phyloP scores from a whole-genome alignment of 1,140 invertebrate genomes.

The Sinella curviseta region DNA sequence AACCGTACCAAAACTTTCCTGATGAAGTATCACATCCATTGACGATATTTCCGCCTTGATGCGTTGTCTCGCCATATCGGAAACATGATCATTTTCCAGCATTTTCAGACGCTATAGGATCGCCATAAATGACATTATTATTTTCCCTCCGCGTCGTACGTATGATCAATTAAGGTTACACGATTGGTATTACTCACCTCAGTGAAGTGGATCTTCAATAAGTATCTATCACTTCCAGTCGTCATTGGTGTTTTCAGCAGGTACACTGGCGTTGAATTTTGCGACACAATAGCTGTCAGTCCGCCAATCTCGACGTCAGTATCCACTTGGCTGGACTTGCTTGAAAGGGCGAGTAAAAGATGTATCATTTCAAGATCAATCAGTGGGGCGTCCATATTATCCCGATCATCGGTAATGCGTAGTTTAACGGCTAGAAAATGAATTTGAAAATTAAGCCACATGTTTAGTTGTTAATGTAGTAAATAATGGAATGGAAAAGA shows the following conservation, averaged over 20 bases:
- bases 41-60: conserved; percentile 76
- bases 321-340: conserved; percentile 71
- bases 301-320: conserved; percentile 70
- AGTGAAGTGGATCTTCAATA: conserved; percentile 60
- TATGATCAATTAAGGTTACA: no score
- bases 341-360: conserved; percentile 68
- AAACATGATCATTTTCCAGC: no score
- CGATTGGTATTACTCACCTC: conserved; percentile 27
- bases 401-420: no score
- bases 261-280: conserved; percentile 55
- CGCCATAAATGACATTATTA: no score
- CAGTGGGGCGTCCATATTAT: no score
- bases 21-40: conserved; percentile 78
- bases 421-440: neutral
- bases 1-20: conserved; percentile 69
- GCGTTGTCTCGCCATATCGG: conserved; percentile 76
- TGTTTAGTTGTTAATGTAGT: no score
- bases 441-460: no score
- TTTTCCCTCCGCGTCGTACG: no score
- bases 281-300: conserved; percentile 61
- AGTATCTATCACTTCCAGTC: conserved; percentile 60
- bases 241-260: conserved; percentile 69
- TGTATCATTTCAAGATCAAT: conserved; percentile 59
- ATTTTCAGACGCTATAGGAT: no score
- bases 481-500: no score